These are phyloP conservation scores for Choristoneura rosaceana DNA, from an alignment of 2,888 invertebrate species.

Conservation along the genomic window DNA sequence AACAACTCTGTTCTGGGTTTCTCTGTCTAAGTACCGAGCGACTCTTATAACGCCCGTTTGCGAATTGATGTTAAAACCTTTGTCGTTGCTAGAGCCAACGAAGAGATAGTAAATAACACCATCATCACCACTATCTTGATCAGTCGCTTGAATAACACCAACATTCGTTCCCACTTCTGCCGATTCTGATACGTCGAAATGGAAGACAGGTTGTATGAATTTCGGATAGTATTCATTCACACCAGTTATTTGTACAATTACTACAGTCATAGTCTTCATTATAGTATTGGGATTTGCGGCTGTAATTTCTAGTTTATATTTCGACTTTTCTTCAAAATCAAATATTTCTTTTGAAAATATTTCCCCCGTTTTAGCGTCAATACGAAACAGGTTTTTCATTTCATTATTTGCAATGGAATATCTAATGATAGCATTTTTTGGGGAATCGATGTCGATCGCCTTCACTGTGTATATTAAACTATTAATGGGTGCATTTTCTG, in stretches of 20 bases:
- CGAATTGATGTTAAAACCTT: conserved; percentile 94
- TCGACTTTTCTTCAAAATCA: conserved; percentile 93
- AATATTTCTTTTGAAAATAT: conserved; percentile 91
- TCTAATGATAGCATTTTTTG: conserved; percentile 93
- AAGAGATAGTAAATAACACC: conserved; percentile 96
- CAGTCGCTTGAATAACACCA: conserved; percentile 94
- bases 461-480: conserved; percentile 90
- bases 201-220: conserved; percentile 95
- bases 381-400: conserved; percentile 90
- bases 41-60: conserved; percentile 94
- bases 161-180: conserved; percentile 94
- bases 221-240: conserved; percentile 95
- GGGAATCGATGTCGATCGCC: conserved; percentile 94
- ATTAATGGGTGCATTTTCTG: conserved; percentile 92
- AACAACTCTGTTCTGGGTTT: conserved; percentile 95
- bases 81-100: conserved; percentile 96
- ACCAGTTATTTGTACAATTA: conserved; percentile 92
- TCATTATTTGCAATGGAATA: conserved; percentile 93
- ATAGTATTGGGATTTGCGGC: conserved; percentile 95
- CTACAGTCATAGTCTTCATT: conserved; percentile 90
- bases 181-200: conserved; percentile 96
- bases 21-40: conserved; percentile 92
- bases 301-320: conserved; percentile 90
- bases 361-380: conserved; percentile 91
- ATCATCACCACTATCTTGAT: conserved; percentile 95